These are phyloP conservation scores for Acleris cristana DNA, from an alignment of 2,888 invertebrate species.

Conservation along the genomic window DNA sequence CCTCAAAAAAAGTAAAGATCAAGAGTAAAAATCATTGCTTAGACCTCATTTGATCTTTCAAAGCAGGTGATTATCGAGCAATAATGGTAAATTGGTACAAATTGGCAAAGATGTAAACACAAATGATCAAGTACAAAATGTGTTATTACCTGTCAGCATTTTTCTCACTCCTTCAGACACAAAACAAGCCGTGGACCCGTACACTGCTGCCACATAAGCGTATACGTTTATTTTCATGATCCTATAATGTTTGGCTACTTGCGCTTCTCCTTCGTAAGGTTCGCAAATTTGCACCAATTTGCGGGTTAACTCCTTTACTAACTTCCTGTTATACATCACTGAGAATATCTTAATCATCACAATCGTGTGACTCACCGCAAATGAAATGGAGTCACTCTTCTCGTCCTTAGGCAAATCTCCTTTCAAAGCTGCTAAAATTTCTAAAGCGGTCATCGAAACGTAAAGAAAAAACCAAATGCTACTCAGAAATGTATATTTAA, in stretches of 20 bases:
- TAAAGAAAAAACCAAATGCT: slow-evolving; percentile 56
- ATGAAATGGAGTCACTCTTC: slow-evolving; percentile 66
- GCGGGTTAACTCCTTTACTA: slow-evolving; percentile 58
- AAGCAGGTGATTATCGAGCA: too few relatives aligned
- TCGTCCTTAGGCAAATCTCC: slow-evolving; percentile 71
- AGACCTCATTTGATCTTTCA: too few relatives aligned
- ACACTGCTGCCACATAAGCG: slow-evolving; percentile 60
- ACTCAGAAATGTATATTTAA: slow-evolving; percentile 57
- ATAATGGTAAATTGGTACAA: too few relatives aligned
- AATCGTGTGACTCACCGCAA: slow-evolving; percentile 69
- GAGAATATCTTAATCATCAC: slow-evolving; percentile 68
- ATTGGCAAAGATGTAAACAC: too few relatives aligned
- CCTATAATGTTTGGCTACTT: slow-evolving; percentile 62
- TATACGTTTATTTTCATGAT: slow-evolving; percentile 66
- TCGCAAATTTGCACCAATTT: slow-evolving; percentile 64
- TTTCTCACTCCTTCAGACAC: slow-evolving; percentile 70
- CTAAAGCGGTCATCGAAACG: slow-evolving; percentile 64
- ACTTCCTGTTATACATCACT: slow-evolving; percentile 58
- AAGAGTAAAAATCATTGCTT: too few relatives aligned
- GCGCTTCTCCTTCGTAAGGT: slow-evolving; percentile 54
- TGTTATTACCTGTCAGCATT: slow-evolving; percentile 40
- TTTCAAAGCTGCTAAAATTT: slow-evolving; percentile 64
- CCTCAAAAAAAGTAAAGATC: too few relatives aligned
- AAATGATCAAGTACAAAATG: background rate
- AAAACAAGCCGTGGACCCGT: slow-evolving; percentile 58